Percentiles rank a stretch among this genome's conserved stretches.
These are phyloP conservation scores for Steinernema hermaphroditum DNA, from an alignment of 2,888 invertebrate genomes.

Conservation along the genomic window DNA sequence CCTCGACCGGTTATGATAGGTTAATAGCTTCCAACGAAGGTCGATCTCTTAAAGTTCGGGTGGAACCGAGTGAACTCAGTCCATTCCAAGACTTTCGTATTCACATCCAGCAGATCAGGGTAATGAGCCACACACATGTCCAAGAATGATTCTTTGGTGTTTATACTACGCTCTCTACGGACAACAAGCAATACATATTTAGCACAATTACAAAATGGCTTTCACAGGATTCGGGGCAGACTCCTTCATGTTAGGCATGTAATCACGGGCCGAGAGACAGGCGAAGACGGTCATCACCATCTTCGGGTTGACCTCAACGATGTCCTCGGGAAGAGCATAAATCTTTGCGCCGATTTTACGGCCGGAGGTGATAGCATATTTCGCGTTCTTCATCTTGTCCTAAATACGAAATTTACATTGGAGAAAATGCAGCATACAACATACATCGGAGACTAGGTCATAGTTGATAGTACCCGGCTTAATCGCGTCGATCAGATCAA, in stretches of 20 bases:
- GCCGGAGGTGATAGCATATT: conserved; percentile 96
- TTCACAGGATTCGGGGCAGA: conserved; percentile 13
- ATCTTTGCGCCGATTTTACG: conserved; percentile 93
- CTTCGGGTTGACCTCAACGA: conserved; percentile 91
- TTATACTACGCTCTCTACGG: too few species aligned
- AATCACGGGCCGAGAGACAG: conserved; percentile 93
- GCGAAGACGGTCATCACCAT: conserved; percentile 99
- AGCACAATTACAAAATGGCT: background rate
- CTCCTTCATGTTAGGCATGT: conserved; percentile 81
- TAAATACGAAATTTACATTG: background rate
- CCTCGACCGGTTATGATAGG: too few species aligned
- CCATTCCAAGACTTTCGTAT: too few species aligned
- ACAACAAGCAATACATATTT: too few species aligned
- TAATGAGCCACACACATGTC: too few species aligned
- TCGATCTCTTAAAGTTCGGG: too few species aligned
- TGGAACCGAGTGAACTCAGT: too few species aligned
- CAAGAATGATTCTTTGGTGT: too few species aligned
- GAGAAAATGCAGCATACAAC: background rate
- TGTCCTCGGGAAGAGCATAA: conserved; percentile 96
- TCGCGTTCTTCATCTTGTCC: conserved; percentile 80
- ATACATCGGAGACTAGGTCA: conserved; percentile 75
- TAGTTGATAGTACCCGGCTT: conserved; percentile 93
- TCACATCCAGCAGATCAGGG: too few species aligned
- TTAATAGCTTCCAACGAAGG: too few species aligned
- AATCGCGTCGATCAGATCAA: conserved; percentile 92